Evolutionary conservation across 2,888 invertebrate species (phyloP), one percentile per base, ranked within the genome.

Genomic region (Taphrorychus bicolor): DNA sequence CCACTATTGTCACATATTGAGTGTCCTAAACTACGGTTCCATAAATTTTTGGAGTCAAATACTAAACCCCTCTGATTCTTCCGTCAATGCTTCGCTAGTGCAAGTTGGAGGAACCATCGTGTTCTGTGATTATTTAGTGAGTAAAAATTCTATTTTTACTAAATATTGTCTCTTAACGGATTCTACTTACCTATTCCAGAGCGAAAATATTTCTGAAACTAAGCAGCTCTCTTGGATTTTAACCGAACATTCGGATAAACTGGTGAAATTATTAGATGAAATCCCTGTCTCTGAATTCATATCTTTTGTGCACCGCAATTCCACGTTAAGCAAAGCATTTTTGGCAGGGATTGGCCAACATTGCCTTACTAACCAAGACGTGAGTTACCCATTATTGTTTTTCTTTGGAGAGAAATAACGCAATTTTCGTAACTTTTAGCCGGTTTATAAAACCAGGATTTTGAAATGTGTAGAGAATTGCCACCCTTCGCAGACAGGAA

Each of bases 1-100:
- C 59, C 90, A 92, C 73, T 94, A 93, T 93, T 89, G 90, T 59
- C 91, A 92, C 80, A 82, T 94, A 42, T 84, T 94, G 73, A 89
- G 90, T 4, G 84, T 92, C 49, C 78, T 94, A 57, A 90, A 91
- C 76, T 91, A 89, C 80, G 87, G 89, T 19, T 87, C 90, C 16
- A 86, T 88, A 77, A 82, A 83, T 7, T 91, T 91, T 79, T 94
- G 93, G 93, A 74, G 77, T 0, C 64, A 63, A 49, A 70, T 79
- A 62, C 71, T 80, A 22, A 76, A 76, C 69, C 71, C 71, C 53
- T 52, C 67, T 63, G 73, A 57, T 61, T 72, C 53, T 51, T 72
- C 71, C 64, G 80, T 89, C 3, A 87, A 89, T 72, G 79, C 86
- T 0, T 89, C 91, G 76, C 84, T 91, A 23, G 82, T 92, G 7